phyloP scores from a whole-genome alignment of 2,888 invertebrate species.

The Calliphora vomitoria region DNA sequence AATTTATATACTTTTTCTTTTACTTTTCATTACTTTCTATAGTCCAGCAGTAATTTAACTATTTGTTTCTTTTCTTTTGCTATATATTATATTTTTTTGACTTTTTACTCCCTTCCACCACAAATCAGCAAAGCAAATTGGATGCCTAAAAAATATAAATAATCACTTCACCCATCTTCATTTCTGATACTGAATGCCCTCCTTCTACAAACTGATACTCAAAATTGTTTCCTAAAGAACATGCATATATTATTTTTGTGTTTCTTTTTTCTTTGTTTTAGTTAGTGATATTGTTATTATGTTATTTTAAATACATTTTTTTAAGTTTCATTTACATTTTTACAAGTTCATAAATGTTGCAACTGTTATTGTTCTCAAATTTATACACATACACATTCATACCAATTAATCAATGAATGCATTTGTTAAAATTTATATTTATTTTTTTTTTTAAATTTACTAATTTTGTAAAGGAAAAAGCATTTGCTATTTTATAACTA shows the following conservation, averaged over 20 bases:
- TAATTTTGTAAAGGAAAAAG: constrained; percentile 17
- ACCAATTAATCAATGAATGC: constrained; percentile 24
- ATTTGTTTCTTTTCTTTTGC: constrained; percentile 36
- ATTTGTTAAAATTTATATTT: constrained; percentile 59
- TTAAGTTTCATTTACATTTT: constrained; percentile 25
- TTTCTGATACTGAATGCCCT: constrained; percentile 44
- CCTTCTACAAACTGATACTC: constrained; percentile 33
- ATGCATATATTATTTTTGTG: background rate
- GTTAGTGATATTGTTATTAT: constrained; percentile 6
- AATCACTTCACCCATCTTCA: constrained; percentile 23
- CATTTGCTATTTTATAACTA: constrained; percentile 35
- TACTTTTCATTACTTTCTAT: constrained; percentile 26
- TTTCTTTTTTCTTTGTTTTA: background rate
- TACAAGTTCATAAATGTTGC: constrained; percentile 28
- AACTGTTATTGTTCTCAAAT: background rate
- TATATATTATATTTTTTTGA: background rate
- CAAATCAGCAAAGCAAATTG: constrained; percentile 71
- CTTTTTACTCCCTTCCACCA: background rate
- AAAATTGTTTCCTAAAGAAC: constrained; percentile 41
- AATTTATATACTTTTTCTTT: constrained; percentile 43
- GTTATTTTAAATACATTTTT: constrained; percentile 7
- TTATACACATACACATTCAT: background rate
- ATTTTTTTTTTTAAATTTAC: constrained; percentile 14
- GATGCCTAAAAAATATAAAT: constrained; percentile 58
- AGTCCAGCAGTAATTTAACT: constrained; percentile 10